phyloP scores from a whole-genome alignment of 2,797 vertebrate genomes.

The Pangasius sanitwongsei region DNA sequence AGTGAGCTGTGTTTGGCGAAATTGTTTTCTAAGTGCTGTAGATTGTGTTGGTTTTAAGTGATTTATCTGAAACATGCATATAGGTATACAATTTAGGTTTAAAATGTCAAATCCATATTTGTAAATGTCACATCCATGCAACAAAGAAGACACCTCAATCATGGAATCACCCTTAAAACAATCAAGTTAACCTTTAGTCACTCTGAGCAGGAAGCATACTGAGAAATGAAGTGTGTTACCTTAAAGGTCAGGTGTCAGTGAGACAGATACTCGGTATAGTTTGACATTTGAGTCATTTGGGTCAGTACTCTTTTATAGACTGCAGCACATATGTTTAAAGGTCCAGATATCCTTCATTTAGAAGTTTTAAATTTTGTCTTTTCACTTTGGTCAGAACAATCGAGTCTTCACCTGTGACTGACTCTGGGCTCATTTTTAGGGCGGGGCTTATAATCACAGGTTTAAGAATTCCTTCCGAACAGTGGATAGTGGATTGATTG shows the following conservation, averaged over 20 bases:
- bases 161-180: background rate
- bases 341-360: background rate
- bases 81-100: background rate
- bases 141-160: background rate
- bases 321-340: background rate
- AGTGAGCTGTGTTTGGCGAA: background rate
- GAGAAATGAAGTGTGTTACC: background rate
- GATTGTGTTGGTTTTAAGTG: background rate
- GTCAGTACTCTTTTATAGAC: background rate
- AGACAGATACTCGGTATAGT: background rate
- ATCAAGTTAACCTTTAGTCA: constrained; percentile 9
- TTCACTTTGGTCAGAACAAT: background rate
- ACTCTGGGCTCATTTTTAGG: background rate
- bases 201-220: constrained; percentile 11
- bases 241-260: constrained; percentile 15
- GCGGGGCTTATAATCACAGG: background rate
- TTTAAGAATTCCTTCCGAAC: background rate
- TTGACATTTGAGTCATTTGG: constrained; percentile 23
- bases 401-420: background rate
- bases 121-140: background rate
- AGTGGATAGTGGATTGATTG: background rate
- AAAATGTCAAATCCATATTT: background rate
- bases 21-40: background rate
- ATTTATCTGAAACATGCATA: background rate
- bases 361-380: background rate